Percentiles rank a stretch among this genome's conserved stretches.
These are phyloP conservation scores for Pitangus sulphuratus DNA, from an alignment of 2,797 vertebrate species.

Conservation along the genomic window DNA sequence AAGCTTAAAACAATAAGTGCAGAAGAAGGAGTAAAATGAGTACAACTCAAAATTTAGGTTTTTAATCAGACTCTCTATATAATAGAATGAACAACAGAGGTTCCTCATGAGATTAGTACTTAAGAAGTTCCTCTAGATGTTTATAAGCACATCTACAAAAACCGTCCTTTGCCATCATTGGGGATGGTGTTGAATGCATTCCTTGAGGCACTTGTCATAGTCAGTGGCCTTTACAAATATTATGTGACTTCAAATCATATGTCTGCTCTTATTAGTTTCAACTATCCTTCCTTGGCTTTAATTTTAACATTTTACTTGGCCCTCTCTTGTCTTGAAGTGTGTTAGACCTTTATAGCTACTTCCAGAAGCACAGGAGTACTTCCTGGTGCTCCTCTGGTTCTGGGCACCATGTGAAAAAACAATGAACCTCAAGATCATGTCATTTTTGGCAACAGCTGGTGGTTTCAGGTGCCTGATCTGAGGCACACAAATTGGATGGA, in stretches of 20 bases:
- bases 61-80: background rate
- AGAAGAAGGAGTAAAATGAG: background rate
- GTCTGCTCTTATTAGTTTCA: background rate
- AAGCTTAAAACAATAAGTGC: background rate
- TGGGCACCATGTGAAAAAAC: background rate
- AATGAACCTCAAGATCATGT: background rate
- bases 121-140: background rate
- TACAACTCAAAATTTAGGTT: background rate
- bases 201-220: background rate
- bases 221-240: background rate
- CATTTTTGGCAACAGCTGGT: background rate
- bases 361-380: background rate
- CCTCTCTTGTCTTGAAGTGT: background rate
- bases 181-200: background rate
- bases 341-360: background rate
- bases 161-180: background rate
- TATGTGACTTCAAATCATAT: background rate
- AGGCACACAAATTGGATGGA: background rate
- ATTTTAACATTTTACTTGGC: background rate
- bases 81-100: background rate
- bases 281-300: background rate
- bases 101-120: background rate
- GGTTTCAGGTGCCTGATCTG: background rate
- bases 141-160: slow-evolving; percentile 11
- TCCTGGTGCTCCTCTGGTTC: background rate